Evolutionary conservation across 2,113 vertebrate species (phyloP), one percentile per base, ranked within the genome.

Genomic region (Ahaetulla prasina): DNA sequence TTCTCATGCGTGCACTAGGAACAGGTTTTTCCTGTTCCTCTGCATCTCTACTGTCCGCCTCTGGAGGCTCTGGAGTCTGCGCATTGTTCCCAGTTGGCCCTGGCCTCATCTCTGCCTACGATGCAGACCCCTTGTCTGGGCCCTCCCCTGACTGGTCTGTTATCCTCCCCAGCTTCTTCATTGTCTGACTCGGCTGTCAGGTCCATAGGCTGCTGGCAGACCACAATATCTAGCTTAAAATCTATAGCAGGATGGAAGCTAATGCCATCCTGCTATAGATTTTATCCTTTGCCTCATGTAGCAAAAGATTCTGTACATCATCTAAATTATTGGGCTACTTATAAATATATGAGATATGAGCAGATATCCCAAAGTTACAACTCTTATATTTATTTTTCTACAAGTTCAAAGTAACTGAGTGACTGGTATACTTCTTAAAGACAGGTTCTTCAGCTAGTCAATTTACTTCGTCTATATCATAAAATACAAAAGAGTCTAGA

Each of bases 271-370:
- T 74, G 30, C 5, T 74, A 74, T 35, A 74, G 4, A 35, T 35
- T 80, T 80, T 80, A 8, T 39, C 35, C 68, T 80, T 80, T 35
- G 14, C 16, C 35, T 80, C n/a, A 39, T 20, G 35, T 80, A 80
- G 68, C 68, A 39, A 80, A 80, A 80, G 6, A 80, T 39, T 16
- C 6, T 80, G 16, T n/a, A 39, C 7, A 8, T 80, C 0, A 1
- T 80, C 68, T 0, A 0, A 94, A 92, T 95, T 94, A 93, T 94
- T 94, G 94, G 92, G 91, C 93, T 90, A 85, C 53, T 47, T 85
- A 85, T 85, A 45, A 85, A 85, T 47, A 85, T 45, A 85, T 85
- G 22, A 85, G 25, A 47, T 85, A 22, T 14, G 4, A 47, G 23
- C 23, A 47, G 43, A 47, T 45, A 85, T 23, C 84, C 84, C 3